These are phyloP conservation scores for Monodelphis domestica DNA, from an alignment of 2,797 vertebrate genomes.

Conservation along the genomic window DNA sequence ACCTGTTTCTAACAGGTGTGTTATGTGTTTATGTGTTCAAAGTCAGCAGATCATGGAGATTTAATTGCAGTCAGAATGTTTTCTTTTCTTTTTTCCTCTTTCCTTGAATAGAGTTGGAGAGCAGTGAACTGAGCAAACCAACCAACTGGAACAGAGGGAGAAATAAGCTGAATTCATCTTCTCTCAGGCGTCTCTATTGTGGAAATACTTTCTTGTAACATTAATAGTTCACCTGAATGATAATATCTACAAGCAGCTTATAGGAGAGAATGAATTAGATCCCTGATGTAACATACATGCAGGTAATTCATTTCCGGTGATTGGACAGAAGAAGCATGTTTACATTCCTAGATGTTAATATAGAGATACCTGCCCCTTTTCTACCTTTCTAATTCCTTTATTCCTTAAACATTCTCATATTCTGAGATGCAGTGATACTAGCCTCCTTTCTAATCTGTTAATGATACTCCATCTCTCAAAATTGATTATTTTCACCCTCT, in stretches of 20 bases:
- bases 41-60: conserved; percentile 49
- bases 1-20: conserved; percentile 15
- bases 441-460: not conserved
- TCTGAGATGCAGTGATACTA: not conserved
- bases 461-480: not conserved
- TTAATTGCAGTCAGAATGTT: conserved; percentile 66
- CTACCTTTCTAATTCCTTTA: not conserved
- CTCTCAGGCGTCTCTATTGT: conserved; percentile 66
- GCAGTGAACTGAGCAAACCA: conserved; percentile 69
- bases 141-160: conserved; percentile 73
- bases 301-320: conserved; percentile 65
- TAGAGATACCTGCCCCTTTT: not conserved
- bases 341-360: conserved; percentile 51
- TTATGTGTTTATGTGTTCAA: conserved; percentile 42
- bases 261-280: conserved; percentile 75
- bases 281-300: conserved; percentile 62
- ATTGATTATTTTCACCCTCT: not conserved
- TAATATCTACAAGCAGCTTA: conserved; percentile 58
- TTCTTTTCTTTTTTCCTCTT: conserved; percentile 60
- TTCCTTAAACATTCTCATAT: not conserved
- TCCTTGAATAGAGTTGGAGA: conserved; percentile 54
- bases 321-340: conserved; percentile 69
- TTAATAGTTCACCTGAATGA: conserved; percentile 73
- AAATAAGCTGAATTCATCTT: conserved; percentile 79
- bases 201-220: conserved; percentile 63